Base-by-base conservation (phyloP, 1,140 invertebrate genomes). In the Drosophila dunni region DNA sequence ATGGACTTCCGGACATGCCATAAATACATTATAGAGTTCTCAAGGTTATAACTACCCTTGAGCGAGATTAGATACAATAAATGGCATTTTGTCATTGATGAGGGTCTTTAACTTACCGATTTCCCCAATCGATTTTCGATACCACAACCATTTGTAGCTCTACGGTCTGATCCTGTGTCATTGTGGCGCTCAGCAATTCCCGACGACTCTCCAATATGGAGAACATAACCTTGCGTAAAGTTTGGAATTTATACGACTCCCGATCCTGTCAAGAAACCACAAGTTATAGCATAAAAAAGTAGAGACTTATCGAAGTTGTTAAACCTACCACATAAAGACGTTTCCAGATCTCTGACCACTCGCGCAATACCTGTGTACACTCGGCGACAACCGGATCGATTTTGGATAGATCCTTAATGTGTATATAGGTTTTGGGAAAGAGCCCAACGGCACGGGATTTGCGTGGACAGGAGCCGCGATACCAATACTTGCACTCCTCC, bases 311-410 rank as follows among this genome's bases (percentile, higher is more conserved):
- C 24, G 24, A 6, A 29, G 24, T 29, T 9, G 7, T 15, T 7
- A 9, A 7, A 77, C 78, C 93, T 93, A 97, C 97, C 93, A 98
- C 96, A 94, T 96, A 98, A 10, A 98, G 93, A 65, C 95, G 95
- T 90, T 98, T 98, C 97, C 97, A 98, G 65, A 98, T 96, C 72
- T 95, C 93, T 29, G 95, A 96, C 98, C 98, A 99, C 95, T 99
- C 98, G 91, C 97, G 93, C 9, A 98, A 93, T 0, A 98, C 97
- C 63, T 96, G 94, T 3, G 97, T 97, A n/a, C 98, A 97, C 93
- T 98, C 97, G 50, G 95, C 94, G 0, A 98, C 96, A n/a, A 98
- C 95, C 0, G 96, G 95, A 93, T 98, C 97, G 90, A 98, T 97
- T 92, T 96, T 97, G 76, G 96, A 96, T 45, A 96, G 95, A 34